Conservation (phyloP, 2,888 invertebrate species). For the Mongoloraphidia duomilia region DNA sequence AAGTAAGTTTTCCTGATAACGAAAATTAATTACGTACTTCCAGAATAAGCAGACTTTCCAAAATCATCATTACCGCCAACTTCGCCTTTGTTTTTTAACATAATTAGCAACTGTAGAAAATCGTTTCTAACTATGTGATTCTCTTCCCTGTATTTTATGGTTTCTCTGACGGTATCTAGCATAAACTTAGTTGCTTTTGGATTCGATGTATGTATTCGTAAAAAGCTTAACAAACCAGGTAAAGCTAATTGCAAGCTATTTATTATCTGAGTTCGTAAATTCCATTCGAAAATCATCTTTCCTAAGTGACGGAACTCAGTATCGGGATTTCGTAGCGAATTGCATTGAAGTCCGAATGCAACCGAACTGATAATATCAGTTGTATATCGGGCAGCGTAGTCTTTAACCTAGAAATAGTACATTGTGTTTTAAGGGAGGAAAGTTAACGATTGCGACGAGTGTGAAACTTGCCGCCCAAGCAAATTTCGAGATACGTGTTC, state of each 20-base stretch:
- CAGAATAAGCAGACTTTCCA: background rate
- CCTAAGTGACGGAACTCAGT: background rate
- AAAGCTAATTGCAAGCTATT: background rate
- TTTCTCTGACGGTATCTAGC: background rate
- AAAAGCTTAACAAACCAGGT: background rate
- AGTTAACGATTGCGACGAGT: too few relatives aligned
- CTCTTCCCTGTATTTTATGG: background rate
- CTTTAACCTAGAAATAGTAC: background rate
- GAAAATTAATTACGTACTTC: background rate
- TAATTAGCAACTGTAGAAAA: constrained; percentile 2
- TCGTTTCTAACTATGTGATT: constrained; percentile 2
- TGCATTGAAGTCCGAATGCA: background rate
- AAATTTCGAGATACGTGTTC: too few relatives aligned
- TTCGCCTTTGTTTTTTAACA: background rate
- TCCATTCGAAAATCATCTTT: background rate
- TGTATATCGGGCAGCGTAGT: background rate
- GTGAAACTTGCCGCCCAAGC: too few relatives aligned
- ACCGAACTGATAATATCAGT: background rate
- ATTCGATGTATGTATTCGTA: background rate
- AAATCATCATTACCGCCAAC: background rate
- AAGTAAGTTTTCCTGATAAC: background rate
- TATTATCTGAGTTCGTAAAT: background rate
- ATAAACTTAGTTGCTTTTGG: background rate
- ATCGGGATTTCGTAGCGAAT: background rate
- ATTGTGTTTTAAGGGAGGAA: too few relatives aligned